These are phyloP conservation scores for Drosophila nasuta DNA, from an alignment of 1,140 invertebrate genomes.

Conservation along the genomic window DNA sequence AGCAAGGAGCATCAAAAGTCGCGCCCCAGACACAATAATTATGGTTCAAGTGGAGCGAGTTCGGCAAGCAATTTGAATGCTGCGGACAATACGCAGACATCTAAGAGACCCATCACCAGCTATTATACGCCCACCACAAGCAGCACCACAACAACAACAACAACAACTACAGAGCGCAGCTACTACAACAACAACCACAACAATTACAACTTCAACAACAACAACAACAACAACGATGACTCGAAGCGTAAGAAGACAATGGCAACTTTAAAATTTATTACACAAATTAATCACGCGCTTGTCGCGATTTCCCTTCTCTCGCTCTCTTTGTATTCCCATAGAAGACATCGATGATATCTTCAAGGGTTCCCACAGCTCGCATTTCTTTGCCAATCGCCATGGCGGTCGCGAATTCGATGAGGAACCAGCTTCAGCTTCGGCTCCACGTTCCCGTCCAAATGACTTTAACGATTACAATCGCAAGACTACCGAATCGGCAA, in stretches of 20 bases:
- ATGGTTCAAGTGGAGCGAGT: constrained; percentile 36
- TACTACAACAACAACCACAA: constrained; percentile 62
- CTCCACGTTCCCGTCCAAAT: constrained; percentile 55
- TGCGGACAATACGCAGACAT: constrained; percentile 67
- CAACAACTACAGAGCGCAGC: constrained; percentile 67
- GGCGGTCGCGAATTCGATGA: constrained; percentile 85
- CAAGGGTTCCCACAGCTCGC: constrained; percentile 88
- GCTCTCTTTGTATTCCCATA: constrained; percentile 32
- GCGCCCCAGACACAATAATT: constrained; percentile 65
- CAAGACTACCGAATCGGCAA: constrained; percentile 62
- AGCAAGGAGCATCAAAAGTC: constrained; percentile 81
- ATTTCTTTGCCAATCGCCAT: constrained; percentile 88
- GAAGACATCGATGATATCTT: constrained; percentile 86
- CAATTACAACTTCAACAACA: constrained; percentile 41
- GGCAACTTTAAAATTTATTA: constrained; percentile 50
- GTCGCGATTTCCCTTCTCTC: constrained; percentile 21
- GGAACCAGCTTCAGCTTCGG: constrained; percentile 36
- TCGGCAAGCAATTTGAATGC: constrained; percentile 56
- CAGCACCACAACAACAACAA: constrained; percentile 57
- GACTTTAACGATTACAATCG: constrained; percentile 74
- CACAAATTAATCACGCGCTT: constrained; percentile 64
- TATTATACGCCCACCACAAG: constrained; percentile 79
- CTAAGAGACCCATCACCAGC: constrained; percentile 78
- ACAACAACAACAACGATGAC: constrained; percentile 71
- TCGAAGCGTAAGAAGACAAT: constrained; percentile 82